Percentiles rank a stretch among this genome's conserved stretches.
Conservation (phyloP, 2,797 vertebrate species). For the Champsocephalus gunnari region DNA sequence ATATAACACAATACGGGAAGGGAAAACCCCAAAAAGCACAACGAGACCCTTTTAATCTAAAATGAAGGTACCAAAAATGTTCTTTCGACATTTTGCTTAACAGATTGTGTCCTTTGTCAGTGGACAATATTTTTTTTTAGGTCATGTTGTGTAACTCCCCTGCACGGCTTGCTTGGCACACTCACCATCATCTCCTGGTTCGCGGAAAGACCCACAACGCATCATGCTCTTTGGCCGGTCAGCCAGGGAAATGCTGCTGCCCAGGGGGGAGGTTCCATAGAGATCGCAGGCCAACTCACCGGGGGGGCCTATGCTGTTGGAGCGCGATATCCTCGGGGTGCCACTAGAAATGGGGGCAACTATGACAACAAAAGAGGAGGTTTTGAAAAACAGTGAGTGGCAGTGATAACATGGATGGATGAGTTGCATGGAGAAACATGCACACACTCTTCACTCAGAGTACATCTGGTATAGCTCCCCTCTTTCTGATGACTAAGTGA, state of each 20-base stretch:
- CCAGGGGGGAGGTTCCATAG: conserved; percentile 93
- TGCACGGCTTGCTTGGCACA: conserved; percentile 7
- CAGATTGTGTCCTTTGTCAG: conserved; percentile 20
- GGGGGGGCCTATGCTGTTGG: conserved; percentile 96
- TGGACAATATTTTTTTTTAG: conserved; percentile 39
- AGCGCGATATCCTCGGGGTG: conserved; percentile 94
- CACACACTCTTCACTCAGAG: conserved; percentile 17
- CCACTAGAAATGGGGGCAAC: conserved; percentile 88
- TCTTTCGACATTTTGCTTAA: conserved; percentile 20
- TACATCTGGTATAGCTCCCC: conserved; percentile 13
- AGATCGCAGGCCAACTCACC: conserved; percentile 93
- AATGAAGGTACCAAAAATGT: conserved; percentile 17
- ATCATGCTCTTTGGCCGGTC: conserved; percentile 97
- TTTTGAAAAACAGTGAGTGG: conserved; percentile 23
- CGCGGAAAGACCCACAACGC: conserved; percentile 97
- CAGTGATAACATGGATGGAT: background rate
- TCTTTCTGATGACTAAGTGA: conserved; percentile 66
- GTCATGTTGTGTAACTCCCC: conserved; percentile 23
- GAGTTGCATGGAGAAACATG: background rate
- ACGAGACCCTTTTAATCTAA: conserved; percentile 7
- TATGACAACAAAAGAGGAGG: conserved; percentile 61
- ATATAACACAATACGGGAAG: too few relatives aligned
- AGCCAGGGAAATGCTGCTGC: conserved; percentile 95
- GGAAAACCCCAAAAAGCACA: too few relatives aligned
- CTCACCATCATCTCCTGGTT: conserved; percentile 95